Base-by-base conservation (phyloP, 1,140 invertebrate species). In the Ostrea denselamellosa region DNA sequence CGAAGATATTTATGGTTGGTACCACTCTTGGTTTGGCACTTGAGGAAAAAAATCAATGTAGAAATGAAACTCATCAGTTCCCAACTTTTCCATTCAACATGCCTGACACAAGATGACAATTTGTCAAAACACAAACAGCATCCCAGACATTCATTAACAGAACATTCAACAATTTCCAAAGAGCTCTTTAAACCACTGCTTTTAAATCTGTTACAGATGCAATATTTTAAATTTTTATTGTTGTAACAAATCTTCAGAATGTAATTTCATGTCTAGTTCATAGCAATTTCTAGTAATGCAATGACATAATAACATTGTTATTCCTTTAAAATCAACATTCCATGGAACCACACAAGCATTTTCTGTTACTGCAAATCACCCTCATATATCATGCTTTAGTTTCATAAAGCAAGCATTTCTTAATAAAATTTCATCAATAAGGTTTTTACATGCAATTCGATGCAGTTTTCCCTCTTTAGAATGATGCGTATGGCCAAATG, bases 21-120 rank as follows among this genome's bases (percentile, higher is more conserved):
- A 71, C 68, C n/a, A 71, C 28, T 71, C 68, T 71, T 71, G 68
- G 68, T 71, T 25, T 71, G 68, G 68, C 68, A 71, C 68, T 71
- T 71, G 68, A 71, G 22, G 68, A 71, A 71, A 25, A 44, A 71
- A 71, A 71, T 71, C 68, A 71, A 71, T 28, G 68, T 25, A 71
- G 68, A 71, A 28, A 71, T 28, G 68, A 71, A 71, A 71, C 28
- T 28, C 68, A 19, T 71, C 68, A 71, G 12, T 71, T 25, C 68
- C 22, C 5, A 34, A 71, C 28, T 25, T 34, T 71, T 25, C n/a
- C 22, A 28, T 25, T 34, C 68, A 71, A 25, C 68, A 71, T 71
- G 68, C 68, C 25, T 71, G 65, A 68, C 56, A 58, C 56, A 10
- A 58, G 56, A 58, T 58, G 4, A 58, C 14, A 19, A 58, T 58